These are phyloP conservation scores for Tokudaia tokunoshimensis DNA, from an alignment of 2,797 vertebrate genomes.

Conservation along the genomic window DNA sequence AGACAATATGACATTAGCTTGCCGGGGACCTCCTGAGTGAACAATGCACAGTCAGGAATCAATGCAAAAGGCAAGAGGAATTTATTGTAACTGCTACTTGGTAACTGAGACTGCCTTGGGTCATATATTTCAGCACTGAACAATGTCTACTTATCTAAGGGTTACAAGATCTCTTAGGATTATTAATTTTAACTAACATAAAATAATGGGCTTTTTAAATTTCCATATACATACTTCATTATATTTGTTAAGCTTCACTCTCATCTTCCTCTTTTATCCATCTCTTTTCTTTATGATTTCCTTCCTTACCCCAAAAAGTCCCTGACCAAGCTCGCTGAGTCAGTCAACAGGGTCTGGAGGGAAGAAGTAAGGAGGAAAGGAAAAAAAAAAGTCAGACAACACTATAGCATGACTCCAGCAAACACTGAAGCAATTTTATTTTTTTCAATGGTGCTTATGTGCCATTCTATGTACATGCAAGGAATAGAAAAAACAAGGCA, in stretches of 20 bases:
- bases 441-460: no score
- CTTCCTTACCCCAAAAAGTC: background rate
- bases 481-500: no score
- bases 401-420: no score
- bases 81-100: background rate
- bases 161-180: background rate
- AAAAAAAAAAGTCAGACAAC: no score
- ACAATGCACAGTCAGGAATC: no score
- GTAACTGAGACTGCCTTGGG: background rate
- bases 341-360: no score
- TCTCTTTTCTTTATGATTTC: background rate
- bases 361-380: no score
- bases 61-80: no score
- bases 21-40: no score
- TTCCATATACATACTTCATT: background rate
- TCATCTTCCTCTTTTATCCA: background rate
- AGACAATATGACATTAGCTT: background rate
- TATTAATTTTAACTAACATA: background rate
- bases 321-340: no score
- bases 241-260: background rate
- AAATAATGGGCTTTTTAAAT: background rate
- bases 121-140: constrained; percentile 6
- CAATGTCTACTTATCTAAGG: background rate
- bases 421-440: no score
- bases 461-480: no score